Percentiles rank a stretch among this genome's conserved stretches.
Conservation (phyloP, 2,113 vertebrate genomes). For the Fregetta grallaria region DNA sequence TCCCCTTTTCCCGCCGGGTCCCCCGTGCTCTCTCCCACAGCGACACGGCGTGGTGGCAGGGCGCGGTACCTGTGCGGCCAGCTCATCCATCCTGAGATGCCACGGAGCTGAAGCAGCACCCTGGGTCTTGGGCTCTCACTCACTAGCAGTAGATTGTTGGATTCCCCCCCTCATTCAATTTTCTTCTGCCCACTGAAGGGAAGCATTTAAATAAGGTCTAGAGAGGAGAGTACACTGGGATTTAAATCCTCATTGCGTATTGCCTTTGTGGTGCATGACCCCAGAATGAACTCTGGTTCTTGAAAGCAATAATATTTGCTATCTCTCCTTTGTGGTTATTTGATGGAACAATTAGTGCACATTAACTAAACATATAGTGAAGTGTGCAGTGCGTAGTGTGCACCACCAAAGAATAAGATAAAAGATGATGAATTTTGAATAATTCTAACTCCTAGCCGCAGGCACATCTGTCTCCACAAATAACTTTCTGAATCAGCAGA, state of each 20-base stretch:
- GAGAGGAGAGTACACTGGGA: not conserved
- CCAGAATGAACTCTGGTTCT: not conserved
- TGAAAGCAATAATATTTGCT: not conserved
- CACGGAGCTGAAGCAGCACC: not conserved
- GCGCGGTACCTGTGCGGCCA: fast-evolving
- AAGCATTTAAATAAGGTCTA: not conserved
- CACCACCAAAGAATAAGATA: not conserved
- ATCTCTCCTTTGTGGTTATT: constrained; percentile 12
- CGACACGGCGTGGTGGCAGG: not conserved
- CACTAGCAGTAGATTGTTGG: not conserved
- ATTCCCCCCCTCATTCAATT: not conserved
- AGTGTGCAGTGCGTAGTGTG: not conserved
- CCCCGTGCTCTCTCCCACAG: not conserved
- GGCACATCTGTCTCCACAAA: not conserved
- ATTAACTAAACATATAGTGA: not conserved
- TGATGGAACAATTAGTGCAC: constrained; percentile 1
- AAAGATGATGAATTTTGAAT: constrained; percentile 21
- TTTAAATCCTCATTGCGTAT: not conserved
- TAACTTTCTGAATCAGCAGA: constrained; percentile 21
- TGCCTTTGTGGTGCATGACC: not conserved
- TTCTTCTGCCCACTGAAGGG: not conserved
- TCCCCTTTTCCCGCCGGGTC: not conserved
- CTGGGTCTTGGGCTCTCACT: not conserved
- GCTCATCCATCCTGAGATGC: not conserved
- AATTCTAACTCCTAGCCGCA: not conserved